These are phyloP conservation scores for Parazoanthus atlanticus DNA, from an alignment of 92 coral and sea anemone genomes.

Conservation along the genomic window DNA sequence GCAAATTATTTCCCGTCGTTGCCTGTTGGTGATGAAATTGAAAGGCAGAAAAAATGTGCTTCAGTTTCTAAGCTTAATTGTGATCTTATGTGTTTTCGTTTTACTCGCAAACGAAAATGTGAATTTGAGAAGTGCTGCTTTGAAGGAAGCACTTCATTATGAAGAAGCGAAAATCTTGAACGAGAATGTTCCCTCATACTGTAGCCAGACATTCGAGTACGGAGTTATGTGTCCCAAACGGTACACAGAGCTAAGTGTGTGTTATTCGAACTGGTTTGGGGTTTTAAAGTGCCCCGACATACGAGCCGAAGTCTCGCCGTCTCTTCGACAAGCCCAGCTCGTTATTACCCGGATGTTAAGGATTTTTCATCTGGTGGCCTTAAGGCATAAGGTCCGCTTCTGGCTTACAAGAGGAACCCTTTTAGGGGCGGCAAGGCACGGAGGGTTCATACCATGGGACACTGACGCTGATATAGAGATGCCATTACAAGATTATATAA, in stretches of 20 bases:
- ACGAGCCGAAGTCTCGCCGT: conserved; percentile 24
- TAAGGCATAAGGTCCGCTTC: conserved; percentile 57
- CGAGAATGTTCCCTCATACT: conserved; percentile 27
- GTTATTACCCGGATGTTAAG: conserved; percentile 60
- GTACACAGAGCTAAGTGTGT: conserved; percentile 64
- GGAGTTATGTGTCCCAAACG: conserved; percentile 70
- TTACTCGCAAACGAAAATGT: neutral
- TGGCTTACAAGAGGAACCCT: conserved; percentile 70
- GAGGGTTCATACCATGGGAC: conserved; percentile 83
- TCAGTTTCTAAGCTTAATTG: neutral
- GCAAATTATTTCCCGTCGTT: neutral
- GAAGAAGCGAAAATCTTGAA: conserved; percentile 3
- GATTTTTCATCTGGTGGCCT: conserved; percentile 55
- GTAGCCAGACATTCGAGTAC: conserved; percentile 21
- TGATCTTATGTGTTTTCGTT: neutral
- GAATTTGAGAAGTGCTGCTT: neutral
- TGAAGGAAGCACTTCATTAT: neutral
- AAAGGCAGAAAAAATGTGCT: neutral
- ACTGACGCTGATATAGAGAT: conserved; percentile 66
- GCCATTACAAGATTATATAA: conserved; percentile 63
- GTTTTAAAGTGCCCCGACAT: conserved; percentile 60
- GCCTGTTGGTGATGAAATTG: neutral
- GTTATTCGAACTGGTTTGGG: conserved; percentile 29
- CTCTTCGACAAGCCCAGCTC: conserved; percentile 63
- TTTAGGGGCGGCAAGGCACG: conserved; percentile 73